Conservation (phyloP, 35 echinoderm and acorn worm species). For the Lytechinus pictus region DNA sequence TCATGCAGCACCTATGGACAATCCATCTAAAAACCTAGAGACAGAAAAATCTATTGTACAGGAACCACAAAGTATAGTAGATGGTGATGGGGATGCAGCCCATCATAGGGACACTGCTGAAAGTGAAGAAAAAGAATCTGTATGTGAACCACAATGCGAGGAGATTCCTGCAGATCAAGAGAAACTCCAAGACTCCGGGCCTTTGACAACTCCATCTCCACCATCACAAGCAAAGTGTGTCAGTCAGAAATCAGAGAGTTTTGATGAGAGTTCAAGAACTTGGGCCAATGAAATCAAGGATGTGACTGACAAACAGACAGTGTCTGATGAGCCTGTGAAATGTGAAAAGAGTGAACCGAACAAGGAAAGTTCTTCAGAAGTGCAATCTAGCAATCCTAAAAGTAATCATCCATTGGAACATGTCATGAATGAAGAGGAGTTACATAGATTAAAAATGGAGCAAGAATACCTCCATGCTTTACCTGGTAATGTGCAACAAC, state of each 20-base stretch:
- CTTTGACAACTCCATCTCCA: neutral
- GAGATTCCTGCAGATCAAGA: neutral
- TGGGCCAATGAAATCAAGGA: neutral
- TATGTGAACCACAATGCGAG: neutral
- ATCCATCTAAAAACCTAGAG: neutral
- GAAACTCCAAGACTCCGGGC: neutral
- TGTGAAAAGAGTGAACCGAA: neutral
- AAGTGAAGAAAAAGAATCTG: neutral
- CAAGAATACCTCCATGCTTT: constrained; percentile 49
- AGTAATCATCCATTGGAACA: neutral
- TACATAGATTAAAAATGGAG: constrained; percentile 37
- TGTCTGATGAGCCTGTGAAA: neutral
- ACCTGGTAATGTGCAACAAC: constrained; percentile 30
- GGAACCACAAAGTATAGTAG: neutral
- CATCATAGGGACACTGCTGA: neutral
- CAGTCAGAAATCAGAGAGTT: constrained; percentile 66
- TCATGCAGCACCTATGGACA: neutral
- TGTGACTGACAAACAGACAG: neutral
- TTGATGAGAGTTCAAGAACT: constrained; percentile 45
- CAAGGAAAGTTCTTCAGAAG: neutral
- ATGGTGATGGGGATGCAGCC: neutral
- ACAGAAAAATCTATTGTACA: neutral
- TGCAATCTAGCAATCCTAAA: neutral
- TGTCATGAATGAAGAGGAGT: constrained; percentile 29
- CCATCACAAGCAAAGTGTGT: constrained; percentile 45